A percentile compares a stretch with the other conserved stretches of the same genome.
Evolutionary conservation across 2,113 vertebrate genomes (phyloP).

Genomic region (Ptilorrhoa leucosticta): DNA sequence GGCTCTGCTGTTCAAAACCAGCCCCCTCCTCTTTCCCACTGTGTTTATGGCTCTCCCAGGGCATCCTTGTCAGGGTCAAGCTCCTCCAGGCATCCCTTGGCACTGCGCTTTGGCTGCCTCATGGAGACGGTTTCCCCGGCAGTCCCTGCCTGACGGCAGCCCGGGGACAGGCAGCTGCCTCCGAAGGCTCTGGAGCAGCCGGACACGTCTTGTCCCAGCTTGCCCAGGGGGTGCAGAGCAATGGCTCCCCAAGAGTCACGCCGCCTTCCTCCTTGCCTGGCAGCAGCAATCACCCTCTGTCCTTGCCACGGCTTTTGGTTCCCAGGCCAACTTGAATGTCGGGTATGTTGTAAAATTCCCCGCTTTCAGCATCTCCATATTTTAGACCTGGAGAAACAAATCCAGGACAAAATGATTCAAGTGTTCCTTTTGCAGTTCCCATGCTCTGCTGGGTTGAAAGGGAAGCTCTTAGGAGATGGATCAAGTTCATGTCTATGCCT

Average conservation of each 20-base stretch:
- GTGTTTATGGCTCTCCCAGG: not conserved
- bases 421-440: not conserved
- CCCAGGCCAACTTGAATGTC: not conserved
- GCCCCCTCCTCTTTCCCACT: not conserved
- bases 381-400: not conserved
- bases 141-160: not conserved
- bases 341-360: not conserved
- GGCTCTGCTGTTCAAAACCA: not conserved
- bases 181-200: not conserved
- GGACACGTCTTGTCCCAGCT: accelerated
- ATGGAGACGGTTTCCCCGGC: not conserved
- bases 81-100: not conserved
- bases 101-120: not conserved
- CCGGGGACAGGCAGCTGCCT: not conserved
- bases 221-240: not conserved
- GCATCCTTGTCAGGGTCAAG: not conserved
- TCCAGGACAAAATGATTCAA: not conserved
- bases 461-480: not conserved
- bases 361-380: not conserved
- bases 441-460: not conserved
- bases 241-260: accelerated
- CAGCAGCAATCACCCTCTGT: not conserved
- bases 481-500: not conserved
- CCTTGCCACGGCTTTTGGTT: not conserved
- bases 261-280: not conserved